phyloP scores from a whole-genome alignment of 1,140 invertebrate genomes.

The Ceratosolen solmsi region DNA sequence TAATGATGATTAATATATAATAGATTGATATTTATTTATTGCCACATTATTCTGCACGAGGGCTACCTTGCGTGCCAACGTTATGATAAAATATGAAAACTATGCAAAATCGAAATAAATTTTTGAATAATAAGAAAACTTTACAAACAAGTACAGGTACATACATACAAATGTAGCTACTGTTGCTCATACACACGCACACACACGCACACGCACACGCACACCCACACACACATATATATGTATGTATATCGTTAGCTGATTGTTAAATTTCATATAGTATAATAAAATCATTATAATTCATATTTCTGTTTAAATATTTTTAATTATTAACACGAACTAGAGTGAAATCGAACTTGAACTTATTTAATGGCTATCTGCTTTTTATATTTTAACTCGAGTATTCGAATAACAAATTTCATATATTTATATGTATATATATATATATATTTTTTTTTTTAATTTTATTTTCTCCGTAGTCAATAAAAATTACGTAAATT shows the following conservation, averaged over 20 bases:
- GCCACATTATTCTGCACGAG: slow-evolving; percentile 61
- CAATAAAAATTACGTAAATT: slow-evolving; percentile 42
- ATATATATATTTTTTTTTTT: not conserved
- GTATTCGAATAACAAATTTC: slow-evolving; percentile 38
- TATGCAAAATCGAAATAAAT: slow-evolving; percentile 59
- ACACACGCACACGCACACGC: slow-evolving; percentile 19
- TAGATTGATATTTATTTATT: slow-evolving; percentile 57
- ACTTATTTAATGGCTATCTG: slow-evolving; percentile 11
- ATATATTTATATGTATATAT: slow-evolving; percentile 36
- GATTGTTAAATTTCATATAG: slow-evolving; percentile 36
- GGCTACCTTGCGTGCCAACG: slow-evolving; percentile 54
- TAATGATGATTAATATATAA: slow-evolving; percentile 34
- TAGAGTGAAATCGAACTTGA: not conserved
- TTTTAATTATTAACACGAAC: slow-evolving; percentile 17
- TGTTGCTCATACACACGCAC: too few relatives aligned
- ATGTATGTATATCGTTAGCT: slow-evolving; percentile 17
- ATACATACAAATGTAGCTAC: too few relatives aligned
- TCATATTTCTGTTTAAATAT: slow-evolving; percentile 32
- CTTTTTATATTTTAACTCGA: slow-evolving; percentile 38
- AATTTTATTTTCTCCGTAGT: slow-evolving; percentile 8
- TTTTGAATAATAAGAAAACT: slow-evolving; percentile 57
- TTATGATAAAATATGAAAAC: slow-evolving; percentile 64
- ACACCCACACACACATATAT: not conserved
- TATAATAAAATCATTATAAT: slow-evolving; percentile 25
- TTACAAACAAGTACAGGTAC: slow-evolving; percentile 54